A percentile compares a stretch with the other conserved stretches of the same genome.
Conservation (phyloP, 2,888 invertebrate species). For the Neoascia interrupta region DNA sequence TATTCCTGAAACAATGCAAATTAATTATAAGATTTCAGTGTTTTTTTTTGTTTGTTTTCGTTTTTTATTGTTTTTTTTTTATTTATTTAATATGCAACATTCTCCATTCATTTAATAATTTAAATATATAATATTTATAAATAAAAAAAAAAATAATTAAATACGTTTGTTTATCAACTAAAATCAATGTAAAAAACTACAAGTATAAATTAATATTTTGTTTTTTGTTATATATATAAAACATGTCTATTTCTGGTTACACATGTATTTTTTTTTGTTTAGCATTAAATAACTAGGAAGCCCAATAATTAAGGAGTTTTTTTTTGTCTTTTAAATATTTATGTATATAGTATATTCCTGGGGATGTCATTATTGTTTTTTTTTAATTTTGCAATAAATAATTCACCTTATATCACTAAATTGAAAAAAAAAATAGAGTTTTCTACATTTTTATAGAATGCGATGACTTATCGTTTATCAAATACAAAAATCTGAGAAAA, state of each 20-base stretch:
- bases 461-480: conserved; percentile 25
- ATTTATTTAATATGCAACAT: conserved; percentile 51
- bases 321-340: conserved; percentile 44
- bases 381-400: conserved; percentile 60
- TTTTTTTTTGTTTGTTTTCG: conserved; percentile 23
- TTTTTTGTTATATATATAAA: conserved; percentile 51
- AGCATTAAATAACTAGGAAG: conserved; percentile 58
- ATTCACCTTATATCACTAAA: conserved; percentile 56
- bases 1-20: conserved; percentile 65
- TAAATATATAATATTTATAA: conserved; percentile 70
- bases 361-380: conserved; percentile 51
- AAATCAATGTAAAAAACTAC: conserved; percentile 67
- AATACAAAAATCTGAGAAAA: conserved; percentile 37
- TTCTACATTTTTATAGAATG: conserved; percentile 24
- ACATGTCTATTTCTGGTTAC: conserved; percentile 60
- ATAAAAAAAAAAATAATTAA: conserved; percentile 47
- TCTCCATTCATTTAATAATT: conserved; percentile 73
- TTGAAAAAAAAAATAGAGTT: conserved; percentile 34
- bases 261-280: conserved; percentile 14
- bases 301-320: conserved; percentile 64
- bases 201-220: conserved; percentile 72
- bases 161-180: conserved; percentile 72
- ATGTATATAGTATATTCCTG: conserved; percentile 50
- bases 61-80: conserved; percentile 30
- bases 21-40: conserved; percentile 44